A percentile compares a stretch with the other conserved stretches of the same genome.
Evolutionary conservation across 2,888 invertebrate genomes (phyloP).

Genomic region (Epistrophella euchroma): DNA sequence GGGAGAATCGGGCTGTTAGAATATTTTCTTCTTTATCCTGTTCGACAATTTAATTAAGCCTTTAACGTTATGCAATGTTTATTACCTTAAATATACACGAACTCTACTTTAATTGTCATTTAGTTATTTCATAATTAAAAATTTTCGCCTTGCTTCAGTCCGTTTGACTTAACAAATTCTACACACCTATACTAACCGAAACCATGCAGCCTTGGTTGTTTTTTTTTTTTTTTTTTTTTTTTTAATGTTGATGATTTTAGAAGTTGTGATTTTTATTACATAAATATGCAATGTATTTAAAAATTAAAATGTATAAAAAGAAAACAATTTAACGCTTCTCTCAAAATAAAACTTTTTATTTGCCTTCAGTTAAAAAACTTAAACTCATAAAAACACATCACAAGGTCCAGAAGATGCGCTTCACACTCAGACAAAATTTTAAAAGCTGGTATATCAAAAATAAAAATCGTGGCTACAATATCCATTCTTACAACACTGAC

Average conservation of each 20-base stretch:
- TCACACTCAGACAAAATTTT: not conserved
- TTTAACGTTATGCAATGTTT: not conserved
- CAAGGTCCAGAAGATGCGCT: constrained; percentile 6
- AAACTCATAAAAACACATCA: constrained; percentile 9
- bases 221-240: not conserved
- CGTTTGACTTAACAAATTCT: not conserved
- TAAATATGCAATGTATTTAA: constrained; percentile 20
- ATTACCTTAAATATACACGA: not conserved
- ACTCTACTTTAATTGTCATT: not conserved
- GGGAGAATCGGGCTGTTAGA: no score
- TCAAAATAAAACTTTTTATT: not conserved
- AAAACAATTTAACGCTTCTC: constrained; percentile 7
- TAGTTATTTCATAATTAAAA: not conserved
- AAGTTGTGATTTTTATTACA: constrained; percentile 2
- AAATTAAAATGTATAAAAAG: not conserved
- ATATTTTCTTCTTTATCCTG: no score
- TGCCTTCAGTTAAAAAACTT: not conserved
- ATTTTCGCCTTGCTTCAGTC: not conserved
- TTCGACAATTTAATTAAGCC: no score
- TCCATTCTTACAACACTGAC: not conserved
- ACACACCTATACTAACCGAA: not conserved
- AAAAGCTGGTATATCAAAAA: constrained; percentile 1
- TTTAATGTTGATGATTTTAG: not conserved
- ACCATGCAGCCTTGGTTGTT: not conserved
- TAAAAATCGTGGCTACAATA: not conserved